Percentiles rank a stretch among this genome's conserved stretches.
Evolutionary conservation across 2,113 vertebrate species (phyloP).

Genomic region (Elephas maximus): DNA sequence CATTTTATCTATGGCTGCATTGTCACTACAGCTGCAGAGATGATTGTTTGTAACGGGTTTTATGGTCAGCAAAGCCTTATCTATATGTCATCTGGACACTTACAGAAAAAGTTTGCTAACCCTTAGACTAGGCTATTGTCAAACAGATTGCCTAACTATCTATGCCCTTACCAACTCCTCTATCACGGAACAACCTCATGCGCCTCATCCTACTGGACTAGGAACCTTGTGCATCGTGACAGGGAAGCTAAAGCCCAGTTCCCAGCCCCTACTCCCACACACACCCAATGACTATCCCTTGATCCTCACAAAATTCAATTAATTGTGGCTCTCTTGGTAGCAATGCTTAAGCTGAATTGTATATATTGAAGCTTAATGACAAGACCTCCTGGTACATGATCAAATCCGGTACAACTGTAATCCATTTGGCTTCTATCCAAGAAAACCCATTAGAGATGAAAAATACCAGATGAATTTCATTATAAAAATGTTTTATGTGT

Average conservation of each 20-base stretch:
- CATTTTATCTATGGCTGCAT: neutral
- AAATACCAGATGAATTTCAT: conserved; percentile 75
- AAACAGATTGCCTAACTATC: neutral
- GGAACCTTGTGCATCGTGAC: neutral
- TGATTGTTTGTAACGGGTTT: neutral
- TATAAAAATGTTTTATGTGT: conserved; percentile 63
- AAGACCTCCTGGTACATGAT: conserved; percentile 71
- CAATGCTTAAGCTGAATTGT: conserved; percentile 67
- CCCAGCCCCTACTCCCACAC: neutral
- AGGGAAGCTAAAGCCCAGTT: neutral
- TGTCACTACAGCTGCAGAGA: neutral
- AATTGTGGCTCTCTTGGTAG: conserved; percentile 68
- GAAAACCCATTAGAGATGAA: conserved; percentile 62
- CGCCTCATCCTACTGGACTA: neutral
- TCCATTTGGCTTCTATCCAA: conserved; percentile 75
- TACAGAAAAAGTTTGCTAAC: neutral
- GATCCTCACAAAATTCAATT: conserved; percentile 72
- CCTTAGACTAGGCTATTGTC: neutral
- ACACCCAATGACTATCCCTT: conserved; percentile 5
- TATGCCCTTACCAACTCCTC: neutral
- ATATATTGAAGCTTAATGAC: conserved; percentile 71
- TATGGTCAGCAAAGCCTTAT: neutral
- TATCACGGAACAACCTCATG: neutral
- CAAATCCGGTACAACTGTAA: conserved; percentile 72
- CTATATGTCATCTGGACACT: neutral